Evolutionary conservation across 2,888 invertebrate species (phyloP).

Genomic region (Agrilus cyanescens): DNA sequence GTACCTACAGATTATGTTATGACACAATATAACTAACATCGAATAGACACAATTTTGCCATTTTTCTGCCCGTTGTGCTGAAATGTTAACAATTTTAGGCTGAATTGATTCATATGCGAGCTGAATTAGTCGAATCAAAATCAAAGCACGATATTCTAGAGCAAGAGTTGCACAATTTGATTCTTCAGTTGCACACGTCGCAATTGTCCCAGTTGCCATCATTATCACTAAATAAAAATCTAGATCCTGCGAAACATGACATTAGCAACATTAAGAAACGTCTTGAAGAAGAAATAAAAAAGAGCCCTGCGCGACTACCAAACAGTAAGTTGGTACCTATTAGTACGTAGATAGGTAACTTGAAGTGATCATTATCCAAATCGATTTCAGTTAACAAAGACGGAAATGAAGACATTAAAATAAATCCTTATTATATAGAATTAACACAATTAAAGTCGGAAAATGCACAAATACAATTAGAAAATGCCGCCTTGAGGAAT

Average conservation of each 20-base stretch:
- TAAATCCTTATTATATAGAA: slow-evolving; percentile 32
- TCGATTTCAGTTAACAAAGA: slow-evolving; percentile 20
- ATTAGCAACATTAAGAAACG: slow-evolving; percentile 34
- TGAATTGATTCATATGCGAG: slow-evolving; percentile 62
- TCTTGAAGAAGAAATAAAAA: slow-evolving; percentile 33
- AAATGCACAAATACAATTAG: slow-evolving; percentile 48
- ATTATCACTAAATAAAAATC: slow-evolving; percentile 28
- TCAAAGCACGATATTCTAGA: slow-evolving; percentile 47
- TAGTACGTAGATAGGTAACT: slow-evolving; percentile 1
- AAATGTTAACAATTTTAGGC: slow-evolving; percentile 43
- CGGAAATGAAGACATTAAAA: slow-evolving; percentile 28
- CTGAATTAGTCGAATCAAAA: slow-evolving; percentile 59
- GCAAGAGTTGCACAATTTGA: slow-evolving; percentile 48
- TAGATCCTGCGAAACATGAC: slow-evolving; percentile 32
- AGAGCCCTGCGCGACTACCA: slow-evolving; percentile 32
- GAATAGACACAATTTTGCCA: too few relatives aligned
- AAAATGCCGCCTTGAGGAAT: slow-evolving; percentile 58
- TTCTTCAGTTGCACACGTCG: slow-evolving; percentile 48
- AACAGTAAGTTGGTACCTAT: slow-evolving; percentile 15
- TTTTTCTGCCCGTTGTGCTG: too few relatives aligned
- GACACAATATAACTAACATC: too few relatives aligned
- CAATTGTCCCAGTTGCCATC: slow-evolving; percentile 43
- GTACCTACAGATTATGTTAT: too few relatives aligned
- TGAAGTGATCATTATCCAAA: not conserved
- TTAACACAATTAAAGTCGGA: slow-evolving; percentile 40